phyloP scores from a whole-genome alignment of 2,797 vertebrate genomes.

The Gadopsis bispinosus region DNA sequence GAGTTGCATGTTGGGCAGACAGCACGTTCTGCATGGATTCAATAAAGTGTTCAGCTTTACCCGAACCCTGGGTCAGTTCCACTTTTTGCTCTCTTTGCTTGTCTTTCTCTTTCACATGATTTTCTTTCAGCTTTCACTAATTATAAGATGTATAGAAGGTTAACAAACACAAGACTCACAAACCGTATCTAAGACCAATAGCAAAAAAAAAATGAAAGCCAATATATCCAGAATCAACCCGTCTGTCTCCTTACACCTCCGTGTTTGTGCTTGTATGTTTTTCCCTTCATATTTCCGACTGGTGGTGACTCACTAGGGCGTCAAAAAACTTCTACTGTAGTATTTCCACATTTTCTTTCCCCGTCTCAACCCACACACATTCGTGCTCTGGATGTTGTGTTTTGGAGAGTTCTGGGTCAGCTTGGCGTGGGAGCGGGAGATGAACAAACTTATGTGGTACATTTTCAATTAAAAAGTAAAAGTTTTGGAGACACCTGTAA shows the following conservation, averaged over 20 bases:
- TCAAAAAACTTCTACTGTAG: not conserved
- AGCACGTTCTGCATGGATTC: not conserved
- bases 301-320: not conserved
- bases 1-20: not conserved
- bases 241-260: not conserved
- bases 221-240: not conserved
- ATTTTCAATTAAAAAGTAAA: constrained; percentile 9
- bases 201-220: not conserved
- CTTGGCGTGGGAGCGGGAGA: constrained; percentile 46
- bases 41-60: not conserved
- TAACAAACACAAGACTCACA: not conserved
- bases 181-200: not conserved
- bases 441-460: constrained; percentile 23
- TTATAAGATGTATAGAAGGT: not conserved
- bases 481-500: constrained; percentile 12
- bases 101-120: not conserved
- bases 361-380: constrained; percentile 36
- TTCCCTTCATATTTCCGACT: not conserved
- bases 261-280: not conserved
- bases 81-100: not conserved
- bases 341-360: constrained; percentile 28
- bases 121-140: not conserved
- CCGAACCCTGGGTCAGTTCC: not conserved
- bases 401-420: constrained; percentile 51
- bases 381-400: constrained; percentile 36